Evolutionary conservation across 2,113 vertebrate genomes (phyloP).

Genomic region (Oriolus oriolus): DNA sequence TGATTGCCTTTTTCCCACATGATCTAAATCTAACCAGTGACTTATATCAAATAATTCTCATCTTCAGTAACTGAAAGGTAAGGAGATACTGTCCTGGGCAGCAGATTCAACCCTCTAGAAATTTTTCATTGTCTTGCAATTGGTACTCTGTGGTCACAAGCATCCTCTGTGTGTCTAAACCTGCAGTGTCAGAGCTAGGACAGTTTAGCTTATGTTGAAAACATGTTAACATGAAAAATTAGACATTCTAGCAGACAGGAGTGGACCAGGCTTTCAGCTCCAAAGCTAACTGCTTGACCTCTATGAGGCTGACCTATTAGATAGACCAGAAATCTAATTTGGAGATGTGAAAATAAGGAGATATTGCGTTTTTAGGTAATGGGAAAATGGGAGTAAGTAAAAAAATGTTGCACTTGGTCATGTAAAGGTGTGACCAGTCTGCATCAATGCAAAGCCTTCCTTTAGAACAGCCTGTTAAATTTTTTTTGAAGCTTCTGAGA

Average conservation of each 20-base stretch:
- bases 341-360: not conserved
- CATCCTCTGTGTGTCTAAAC: accelerated
- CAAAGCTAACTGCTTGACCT: not conserved
- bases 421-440: not conserved
- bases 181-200: not conserved
- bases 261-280: not conserved
- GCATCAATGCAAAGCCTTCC: not conserved
- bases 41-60: not conserved
- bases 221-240: not conserved
- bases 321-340: not conserved
- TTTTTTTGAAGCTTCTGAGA: not conserved
- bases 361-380: not conserved
- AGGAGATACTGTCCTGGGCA: not conserved
- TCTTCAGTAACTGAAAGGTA: not conserved
- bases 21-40: not conserved
- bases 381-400: not conserved
- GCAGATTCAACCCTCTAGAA: not conserved
- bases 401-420: not conserved
- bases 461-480: not conserved
- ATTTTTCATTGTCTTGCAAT: not conserved
- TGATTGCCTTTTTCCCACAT: not conserved
- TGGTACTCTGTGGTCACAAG: not conserved
- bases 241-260: not conserved
- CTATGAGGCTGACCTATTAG: not conserved
- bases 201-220: not conserved